Evolutionary conservation across 2,113 vertebrate species (phyloP).

Genomic region (Alosa alosa): DNA sequence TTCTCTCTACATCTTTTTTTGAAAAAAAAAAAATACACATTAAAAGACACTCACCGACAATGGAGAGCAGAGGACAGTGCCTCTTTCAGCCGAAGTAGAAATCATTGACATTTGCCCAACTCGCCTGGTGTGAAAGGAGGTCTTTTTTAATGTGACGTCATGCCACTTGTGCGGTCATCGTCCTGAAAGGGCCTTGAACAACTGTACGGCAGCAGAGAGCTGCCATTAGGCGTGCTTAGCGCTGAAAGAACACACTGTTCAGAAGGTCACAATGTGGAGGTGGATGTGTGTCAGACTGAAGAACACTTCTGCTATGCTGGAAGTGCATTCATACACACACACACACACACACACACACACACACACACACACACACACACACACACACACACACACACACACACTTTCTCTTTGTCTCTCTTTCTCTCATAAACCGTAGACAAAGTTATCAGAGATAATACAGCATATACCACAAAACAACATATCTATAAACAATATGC

Average conservation of each 20-base stretch:
- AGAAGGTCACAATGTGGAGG: neutral
- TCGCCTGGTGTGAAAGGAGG: neutral
- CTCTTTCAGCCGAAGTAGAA: constrained; percentile 36
- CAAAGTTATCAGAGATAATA: no score
- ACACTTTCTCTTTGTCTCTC: no score
- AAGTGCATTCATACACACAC: neutral
- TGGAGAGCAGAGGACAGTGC: neutral
- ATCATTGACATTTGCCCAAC: constrained; percentile 27
- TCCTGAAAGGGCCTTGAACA: constrained; percentile 28
- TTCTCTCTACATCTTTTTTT: neutral
- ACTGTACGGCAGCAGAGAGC: neutral
- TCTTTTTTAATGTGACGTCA: constrained; percentile 30
- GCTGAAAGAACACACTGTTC: neutral
- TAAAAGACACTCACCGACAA: neutral
- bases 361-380: neutral
- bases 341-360: neutral
- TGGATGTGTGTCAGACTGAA: neutral
- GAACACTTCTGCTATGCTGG: neutral
- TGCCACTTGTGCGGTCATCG: constrained; percentile 17
- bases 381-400: no score
- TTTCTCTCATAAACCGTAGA: no score
- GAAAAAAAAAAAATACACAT: no score
- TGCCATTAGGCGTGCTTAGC: neutral
- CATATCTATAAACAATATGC: neutral
- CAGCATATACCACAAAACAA: no score